Evolutionary conservation across 1,140 invertebrate genomes (phyloP).

Genomic region (Arion vulgaris): DNA sequence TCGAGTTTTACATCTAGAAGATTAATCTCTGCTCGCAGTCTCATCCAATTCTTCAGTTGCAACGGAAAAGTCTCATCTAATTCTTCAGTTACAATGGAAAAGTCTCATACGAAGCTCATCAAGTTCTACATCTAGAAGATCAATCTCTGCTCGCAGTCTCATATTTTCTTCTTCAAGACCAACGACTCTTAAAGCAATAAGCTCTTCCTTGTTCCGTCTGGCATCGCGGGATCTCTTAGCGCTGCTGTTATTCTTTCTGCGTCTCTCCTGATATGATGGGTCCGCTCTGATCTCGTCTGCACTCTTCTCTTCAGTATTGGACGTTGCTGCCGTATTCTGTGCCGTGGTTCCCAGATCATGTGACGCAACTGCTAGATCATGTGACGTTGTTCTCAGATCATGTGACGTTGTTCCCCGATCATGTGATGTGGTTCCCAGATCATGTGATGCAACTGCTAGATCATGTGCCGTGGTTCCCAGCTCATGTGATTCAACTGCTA

Average conservation of each 20-base stretch:
- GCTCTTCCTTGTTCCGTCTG: slow-evolving; percentile 73
- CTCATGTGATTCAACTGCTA: too few species aligned
- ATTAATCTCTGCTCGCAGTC: slow-evolving; percentile 65
- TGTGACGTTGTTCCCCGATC: too few species aligned
- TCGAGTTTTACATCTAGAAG: not conserved
- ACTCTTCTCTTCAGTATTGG: too few species aligned
- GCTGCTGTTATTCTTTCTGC: slow-evolving; percentile 73
- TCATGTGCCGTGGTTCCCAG: too few species aligned
- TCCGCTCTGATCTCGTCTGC: slow-evolving; percentile 56
- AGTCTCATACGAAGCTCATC: slow-evolving; percentile 11
- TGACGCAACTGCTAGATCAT: too few species aligned
- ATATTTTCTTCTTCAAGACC: slow-evolving; percentile 72
- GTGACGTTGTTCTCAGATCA: too few species aligned
- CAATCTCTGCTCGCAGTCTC: slow-evolving; percentile 67
- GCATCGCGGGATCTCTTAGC: slow-evolving; percentile 72
- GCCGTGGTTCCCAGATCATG: too few species aligned
- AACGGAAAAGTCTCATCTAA: too few species aligned
- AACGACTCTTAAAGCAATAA: slow-evolving; percentile 81
- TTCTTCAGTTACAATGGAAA: not conserved
- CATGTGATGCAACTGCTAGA: too few species aligned
- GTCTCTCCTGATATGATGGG: slow-evolving; percentile 70
- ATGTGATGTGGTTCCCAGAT: too few species aligned
- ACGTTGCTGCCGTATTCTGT: too few species aligned
- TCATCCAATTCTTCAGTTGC: slow-evolving; percentile 39
- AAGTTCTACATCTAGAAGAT: not conserved